Base-by-base conservation (phyloP, 2,888 invertebrate species). In the Diarsia brunnea region DNA sequence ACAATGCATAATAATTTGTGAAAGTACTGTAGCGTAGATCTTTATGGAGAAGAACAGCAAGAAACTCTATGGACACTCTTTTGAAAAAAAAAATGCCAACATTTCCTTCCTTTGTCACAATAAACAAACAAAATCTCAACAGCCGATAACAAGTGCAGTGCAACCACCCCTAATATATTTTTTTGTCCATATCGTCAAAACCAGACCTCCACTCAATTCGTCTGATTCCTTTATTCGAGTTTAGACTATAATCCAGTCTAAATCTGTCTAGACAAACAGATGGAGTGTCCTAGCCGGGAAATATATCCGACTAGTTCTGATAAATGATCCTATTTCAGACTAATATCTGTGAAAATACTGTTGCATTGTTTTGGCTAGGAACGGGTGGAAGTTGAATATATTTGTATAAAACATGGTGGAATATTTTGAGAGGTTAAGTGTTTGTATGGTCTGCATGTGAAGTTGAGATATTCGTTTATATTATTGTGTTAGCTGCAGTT, bases 181-280 rank as follows among this genome's bases (percentile, higher is more conserved):
- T 58, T 69, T 69, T 27, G 24, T 51, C 12, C 7, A 63, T 53
- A 60, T 24, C 49, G 53, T 61, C 27, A 76, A 51, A 58, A 61
- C 53, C n/a, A 69, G 61, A 55, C 63, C 27, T 27, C 27, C 58
- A 68, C 38, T 64, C 65, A 47, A 73, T 85, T 75, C 49, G 55
- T 79, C 69, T 64, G 78, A 67, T 27, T 61, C 60, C 53, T 80
- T 77, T 73, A 72, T 70, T 76, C 53, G 60, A 53, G 75, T 67
- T 76, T 76, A 73, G 63, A 69, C 71, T 73, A 53, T 81, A 78
- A 85, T 83, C 67, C 69, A 66, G 85, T 81, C 81, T 76, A 68
- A 55, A 74, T 69, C 74, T 71, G 81, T 72, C 72, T 75, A 87
- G 87, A 87, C 87, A 64, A 80, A 81, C 86, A 85, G 79, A 87